phyloP scores from a whole-genome alignment of 1,140 invertebrate genomes.

The Psilanteris sp. region DNA sequence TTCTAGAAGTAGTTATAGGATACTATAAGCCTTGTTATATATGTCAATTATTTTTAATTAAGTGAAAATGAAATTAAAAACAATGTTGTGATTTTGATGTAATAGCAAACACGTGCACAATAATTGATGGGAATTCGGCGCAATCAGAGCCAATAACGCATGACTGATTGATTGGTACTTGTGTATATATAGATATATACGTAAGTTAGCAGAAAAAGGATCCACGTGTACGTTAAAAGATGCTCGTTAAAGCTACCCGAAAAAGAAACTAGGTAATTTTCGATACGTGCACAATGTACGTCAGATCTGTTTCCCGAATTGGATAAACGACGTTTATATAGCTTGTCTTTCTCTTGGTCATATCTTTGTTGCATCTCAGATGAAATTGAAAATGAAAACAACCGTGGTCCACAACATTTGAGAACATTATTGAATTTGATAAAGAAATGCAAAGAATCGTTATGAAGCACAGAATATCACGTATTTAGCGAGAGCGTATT shows the following conservation, averaged over 20 bases:
- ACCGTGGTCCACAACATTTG: too few relatives aligned
- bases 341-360: constrained; percentile 47
- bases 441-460: too few relatives aligned
- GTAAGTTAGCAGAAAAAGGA: too few relatives aligned
- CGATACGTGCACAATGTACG: constrained; percentile 34
- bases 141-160: constrained; percentile 16
- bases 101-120: not conserved
- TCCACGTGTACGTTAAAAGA: constrained; percentile 24
- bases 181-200: constrained; percentile 2
- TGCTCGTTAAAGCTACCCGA: constrained; percentile 24
- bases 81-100: constrained; percentile 27
- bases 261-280: constrained; percentile 45
- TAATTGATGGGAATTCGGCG: constrained; percentile 9
- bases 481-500: too few relatives aligned
- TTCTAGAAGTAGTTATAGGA: too few relatives aligned
- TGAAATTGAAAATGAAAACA: constrained; percentile 52
- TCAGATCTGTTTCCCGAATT: constrained; percentile 47
- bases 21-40: too few relatives aligned
- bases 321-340: constrained; percentile 61
- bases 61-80: too few relatives aligned
- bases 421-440: constrained; percentile 20
- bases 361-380: constrained; percentile 18
- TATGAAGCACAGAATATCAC: too few relatives aligned
- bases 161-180: not conserved
- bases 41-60: too few relatives aligned